A percentile compares a stretch with the other conserved stretches of the same genome.
Conservation (phyloP, 2,888 invertebrate genomes). For the Shargacucullia verbasci region DNA sequence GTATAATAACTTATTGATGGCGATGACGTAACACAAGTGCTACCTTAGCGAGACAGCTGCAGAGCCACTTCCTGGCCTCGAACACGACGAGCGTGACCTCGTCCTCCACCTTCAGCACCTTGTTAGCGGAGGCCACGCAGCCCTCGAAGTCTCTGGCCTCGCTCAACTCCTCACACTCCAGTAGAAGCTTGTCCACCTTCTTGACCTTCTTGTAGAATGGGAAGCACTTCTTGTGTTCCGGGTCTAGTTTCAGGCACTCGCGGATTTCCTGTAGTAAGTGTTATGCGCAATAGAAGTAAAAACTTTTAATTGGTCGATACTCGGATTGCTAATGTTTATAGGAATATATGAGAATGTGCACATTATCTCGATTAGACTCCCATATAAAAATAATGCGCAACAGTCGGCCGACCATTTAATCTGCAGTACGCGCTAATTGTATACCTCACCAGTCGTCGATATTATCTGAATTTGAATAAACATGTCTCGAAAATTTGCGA, state of each 20-base stretch:
- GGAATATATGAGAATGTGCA: too few species aligned
- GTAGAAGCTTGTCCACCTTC: constrained; percentile 95
- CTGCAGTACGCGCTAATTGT: too few species aligned
- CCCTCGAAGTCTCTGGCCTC: constrained; percentile 90
- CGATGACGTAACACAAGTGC: constrained; percentile 45
- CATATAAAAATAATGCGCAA: too few species aligned
- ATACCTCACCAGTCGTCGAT: too few species aligned
- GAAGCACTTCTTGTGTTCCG: constrained; percentile 99
- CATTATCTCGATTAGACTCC: too few species aligned
- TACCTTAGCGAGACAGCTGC: constrained; percentile 90
- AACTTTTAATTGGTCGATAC: too few species aligned
- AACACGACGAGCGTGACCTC: constrained; percentile 92
- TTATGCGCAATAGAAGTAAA: too few species aligned
- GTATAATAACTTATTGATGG: too few species aligned
- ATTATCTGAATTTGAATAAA: too few species aligned
- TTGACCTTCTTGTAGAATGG: constrained; percentile 98
- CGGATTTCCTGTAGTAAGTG: constrained; percentile 93
- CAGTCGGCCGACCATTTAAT: too few species aligned
- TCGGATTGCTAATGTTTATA: too few species aligned
- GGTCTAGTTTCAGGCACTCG: constrained; percentile 98
- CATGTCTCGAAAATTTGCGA: too few species aligned
- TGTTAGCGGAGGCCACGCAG: constrained; percentile 92
- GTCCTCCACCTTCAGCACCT: constrained; percentile 91
- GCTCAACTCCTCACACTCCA: constrained; percentile 90
- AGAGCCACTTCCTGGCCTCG: constrained; percentile 93